phyloP scores from a whole-genome alignment of 1,140 invertebrate species.

The Brachionus sp. region DNA sequence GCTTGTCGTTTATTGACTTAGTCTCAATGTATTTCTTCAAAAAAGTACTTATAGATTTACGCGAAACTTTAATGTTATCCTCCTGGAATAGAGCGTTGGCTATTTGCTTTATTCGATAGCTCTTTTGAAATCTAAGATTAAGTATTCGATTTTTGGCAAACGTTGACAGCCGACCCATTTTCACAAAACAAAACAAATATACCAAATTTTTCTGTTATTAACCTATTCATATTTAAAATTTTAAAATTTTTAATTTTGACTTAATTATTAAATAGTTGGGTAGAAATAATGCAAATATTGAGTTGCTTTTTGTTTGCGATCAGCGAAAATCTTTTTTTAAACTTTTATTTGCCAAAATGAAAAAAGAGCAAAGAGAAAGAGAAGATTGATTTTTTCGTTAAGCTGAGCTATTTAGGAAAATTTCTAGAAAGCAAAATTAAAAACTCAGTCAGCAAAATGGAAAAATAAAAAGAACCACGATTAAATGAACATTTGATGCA shows the following conservation, averaged over 20 bases:
- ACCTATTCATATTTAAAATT: constrained; percentile 42
- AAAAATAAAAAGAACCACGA: constrained; percentile 37
- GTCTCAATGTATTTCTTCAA: constrained; percentile 43
- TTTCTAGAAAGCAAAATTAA: constrained; percentile 32
- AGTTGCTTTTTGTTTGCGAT: constrained; percentile 43
- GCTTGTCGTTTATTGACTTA: constrained; percentile 42
- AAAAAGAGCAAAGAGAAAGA: neutral
- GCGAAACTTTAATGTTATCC: constrained; percentile 42
- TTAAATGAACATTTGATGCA: constrained; percentile 41
- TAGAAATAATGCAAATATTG: constrained; percentile 45
- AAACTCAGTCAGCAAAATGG: constrained; percentile 14
- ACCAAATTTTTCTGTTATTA: neutral
- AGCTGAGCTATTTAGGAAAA: constrained; percentile 37
- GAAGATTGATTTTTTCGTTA: constrained; percentile 36
- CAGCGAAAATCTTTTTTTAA: constrained; percentile 37
- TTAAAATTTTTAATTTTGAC: neutral
- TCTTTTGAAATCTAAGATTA: constrained; percentile 34
- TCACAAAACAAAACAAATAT: neutral
- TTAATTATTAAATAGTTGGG: constrained; percentile 7
- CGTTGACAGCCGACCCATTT: constrained; percentile 43
- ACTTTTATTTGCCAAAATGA: constrained; percentile 40
- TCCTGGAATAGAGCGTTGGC: constrained; percentile 35
- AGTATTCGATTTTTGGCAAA: constrained; percentile 44
- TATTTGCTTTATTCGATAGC: constrained; percentile 42
- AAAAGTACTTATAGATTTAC: constrained; percentile 45